Percentiles rank a stretch among this genome's conserved stretches.
Evolutionary conservation across 1,140 invertebrate genomes (phyloP).

Genomic region (Drosophila gunungcola): DNA sequence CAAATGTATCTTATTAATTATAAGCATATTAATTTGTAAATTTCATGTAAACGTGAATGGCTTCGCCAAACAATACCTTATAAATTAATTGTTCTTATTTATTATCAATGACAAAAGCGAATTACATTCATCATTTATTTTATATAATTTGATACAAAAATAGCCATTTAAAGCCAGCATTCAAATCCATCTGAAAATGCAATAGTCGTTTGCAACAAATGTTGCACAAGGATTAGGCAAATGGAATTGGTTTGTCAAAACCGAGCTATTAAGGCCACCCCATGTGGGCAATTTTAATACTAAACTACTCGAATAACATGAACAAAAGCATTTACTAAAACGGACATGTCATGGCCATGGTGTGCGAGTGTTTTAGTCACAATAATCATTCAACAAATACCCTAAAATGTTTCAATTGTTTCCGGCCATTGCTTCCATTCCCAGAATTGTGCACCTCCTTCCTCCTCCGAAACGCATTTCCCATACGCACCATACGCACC

Average conservation of each 20-base stretch:
- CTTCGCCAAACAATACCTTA: no score
- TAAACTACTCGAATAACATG: slow-evolving; percentile 10
- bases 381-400: slow-evolving; percentile 50
- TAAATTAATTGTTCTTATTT: no score
- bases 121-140: no score
- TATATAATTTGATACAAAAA: background rate
- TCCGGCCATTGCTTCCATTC: background rate
- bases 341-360: slow-evolving; percentile 27
- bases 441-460: background rate
- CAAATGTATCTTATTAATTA: no score
- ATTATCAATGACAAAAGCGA: no score
- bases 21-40: no score
- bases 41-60: no score
- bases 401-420: slow-evolving; percentile 19
- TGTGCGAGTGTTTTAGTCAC: slow-evolving; percentile 1
- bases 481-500: slow-evolving; percentile 18
- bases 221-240: slow-evolving; percentile 27
- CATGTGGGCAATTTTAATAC: slow-evolving; percentile 34
- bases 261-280: slow-evolving; percentile 5
- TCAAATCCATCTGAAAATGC: background rate
- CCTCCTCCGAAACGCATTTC: slow-evolving; percentile 31
- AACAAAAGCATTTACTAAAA: slow-evolving; percentile 15
- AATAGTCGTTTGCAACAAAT: background rate
- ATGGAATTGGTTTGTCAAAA: slow-evolving; percentile 27
- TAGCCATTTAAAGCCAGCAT: background rate